Base-by-base conservation (phyloP, 2,888 invertebrate genomes). In the Eulithis testata region DNA sequence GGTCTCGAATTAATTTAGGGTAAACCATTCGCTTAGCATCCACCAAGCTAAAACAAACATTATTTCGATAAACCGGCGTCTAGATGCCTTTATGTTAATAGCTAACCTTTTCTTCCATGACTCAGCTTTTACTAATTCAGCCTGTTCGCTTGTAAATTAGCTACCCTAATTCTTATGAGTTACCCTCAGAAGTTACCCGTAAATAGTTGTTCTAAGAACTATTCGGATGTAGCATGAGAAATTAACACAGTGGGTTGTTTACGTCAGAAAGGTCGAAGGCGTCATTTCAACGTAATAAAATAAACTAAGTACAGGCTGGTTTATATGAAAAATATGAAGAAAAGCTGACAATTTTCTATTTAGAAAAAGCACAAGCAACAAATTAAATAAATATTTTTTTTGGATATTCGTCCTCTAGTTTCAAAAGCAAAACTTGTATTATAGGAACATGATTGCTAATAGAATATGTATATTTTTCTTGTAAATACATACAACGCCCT, bases 61-160 rank as follows among this genome's bases (percentile, higher is more conserved):
- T 47, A 47, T 47, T 21, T 7, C 14, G 47, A 21, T 47, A 49
- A 49, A 21, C 49, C 21, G n/a, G 21, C 11, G 31, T 62, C 56
- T 56, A 57, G 40, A 61, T 53, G 40, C 60, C 52, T 60, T 31
- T 59, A 66, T 55, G 58, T 55, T 66, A 66, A 66, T 21, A 59
- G 51, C 27, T 12, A 66, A 59, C 66, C 58, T 66, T 66, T 65
- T 60, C 65, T 49, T 53, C 14, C 21, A 55, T 49, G 57, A 49
- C 54, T 60, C 67, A 63, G 63, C 67, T 58, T 58, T 62, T 59
- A 61, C 63, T 70, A 65, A 70, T 64, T 65, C 53, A 54, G 59
- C 55, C 62, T 63, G 70, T 63, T 65, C 59, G 69, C 69, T 62
- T 70, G 60, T 31, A 58, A 70, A 70, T 21, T 55, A 53, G 56